Percentiles rank a stretch among this genome's conserved stretches.
phyloP scores from a whole-genome alignment of 2,888 invertebrate genomes.

The Lepidocyrtoides sp. region DNA sequence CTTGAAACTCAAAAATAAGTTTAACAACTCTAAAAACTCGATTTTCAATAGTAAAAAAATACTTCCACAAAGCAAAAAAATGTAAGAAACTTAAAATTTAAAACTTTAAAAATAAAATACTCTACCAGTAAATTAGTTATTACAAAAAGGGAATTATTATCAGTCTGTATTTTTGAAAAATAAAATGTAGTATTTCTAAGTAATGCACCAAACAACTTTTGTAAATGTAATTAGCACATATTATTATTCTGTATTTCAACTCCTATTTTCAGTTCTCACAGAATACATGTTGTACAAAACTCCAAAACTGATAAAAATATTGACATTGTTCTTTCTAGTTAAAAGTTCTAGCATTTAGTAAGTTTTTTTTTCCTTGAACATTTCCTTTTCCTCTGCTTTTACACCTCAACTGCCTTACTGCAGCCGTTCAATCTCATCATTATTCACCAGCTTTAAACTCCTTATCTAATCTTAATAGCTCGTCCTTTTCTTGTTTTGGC shows the following conservation, averaged over 20 bases:
- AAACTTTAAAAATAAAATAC: too few species aligned
- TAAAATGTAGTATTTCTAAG: neutral
- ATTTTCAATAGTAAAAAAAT: neutral
- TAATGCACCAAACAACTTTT: neutral
- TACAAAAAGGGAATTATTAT: neutral
- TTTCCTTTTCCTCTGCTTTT: neutral
- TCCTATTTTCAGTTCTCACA: neutral
- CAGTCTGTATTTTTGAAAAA: conserved; percentile 28
- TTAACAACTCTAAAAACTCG: neutral
- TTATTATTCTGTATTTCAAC: neutral
- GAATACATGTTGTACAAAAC: neutral
- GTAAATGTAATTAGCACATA: conserved; percentile 10
- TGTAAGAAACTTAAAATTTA: too few species aligned
- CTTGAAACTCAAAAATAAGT: neutral
- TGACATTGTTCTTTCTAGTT: neutral
- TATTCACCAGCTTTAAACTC: neutral
- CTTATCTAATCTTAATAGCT: conserved; percentile 47
- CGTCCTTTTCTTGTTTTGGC: conserved; percentile 50
- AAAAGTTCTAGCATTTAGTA: neutral
- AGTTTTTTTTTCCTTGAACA: neutral
- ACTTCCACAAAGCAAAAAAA: conserved; percentile 22
- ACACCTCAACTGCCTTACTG: neutral
- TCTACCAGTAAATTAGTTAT: neutral
- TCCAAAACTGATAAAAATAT: conserved; percentile 1
- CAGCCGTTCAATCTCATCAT: neutral